Conservation (phyloP, 2,797 vertebrate genomes). For the Tadarida brasiliensis region DNA sequence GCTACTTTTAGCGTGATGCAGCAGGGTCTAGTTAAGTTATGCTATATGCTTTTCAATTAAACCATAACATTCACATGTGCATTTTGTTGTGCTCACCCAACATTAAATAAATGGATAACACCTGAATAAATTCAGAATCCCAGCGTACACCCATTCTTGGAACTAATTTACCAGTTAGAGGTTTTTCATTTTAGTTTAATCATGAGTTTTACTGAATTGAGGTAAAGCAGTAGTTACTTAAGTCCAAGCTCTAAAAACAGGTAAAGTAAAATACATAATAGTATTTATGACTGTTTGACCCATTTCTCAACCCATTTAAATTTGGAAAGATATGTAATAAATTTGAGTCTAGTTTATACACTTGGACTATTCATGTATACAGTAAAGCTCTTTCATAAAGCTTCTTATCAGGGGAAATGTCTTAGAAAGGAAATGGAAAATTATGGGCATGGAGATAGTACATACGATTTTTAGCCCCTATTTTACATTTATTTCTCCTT, state of each 20-base stretch:
- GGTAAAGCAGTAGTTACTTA: conserved; percentile 67
- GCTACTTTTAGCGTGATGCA: conserved; percentile 67
- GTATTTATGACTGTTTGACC: conserved; percentile 75
- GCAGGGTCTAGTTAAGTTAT: conserved; percentile 78
- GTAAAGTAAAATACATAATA: conserved; percentile 68
- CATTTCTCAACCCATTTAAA: conserved; percentile 82
- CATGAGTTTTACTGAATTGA: conserved; percentile 62
- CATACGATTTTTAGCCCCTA: conserved; percentile 50
- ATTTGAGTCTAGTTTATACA: conserved; percentile 75
- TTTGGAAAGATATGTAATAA: conserved; percentile 78
- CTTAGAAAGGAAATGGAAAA: conserved; percentile 80
- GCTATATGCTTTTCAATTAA: conserved; percentile 81
- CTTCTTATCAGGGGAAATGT: conserved; percentile 78
- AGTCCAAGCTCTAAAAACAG: conserved; percentile 63
- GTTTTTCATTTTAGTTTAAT: conserved; percentile 72
- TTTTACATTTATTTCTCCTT: conserved; percentile 64
- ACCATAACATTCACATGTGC: conserved; percentile 80
- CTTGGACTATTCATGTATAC: conserved; percentile 76
- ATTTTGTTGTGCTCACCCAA: conserved; percentile 77
- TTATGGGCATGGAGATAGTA: conserved; percentile 70
- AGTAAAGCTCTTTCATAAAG: conserved; percentile 78
- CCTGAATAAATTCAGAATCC: conserved; percentile 78
- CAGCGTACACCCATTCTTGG: conserved; percentile 48
- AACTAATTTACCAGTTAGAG: conserved; percentile 71
- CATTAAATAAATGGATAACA: conserved; percentile 84